Conservation (phyloP, 1,140 invertebrate species). For the Drosophila chauvacae region DNA sequence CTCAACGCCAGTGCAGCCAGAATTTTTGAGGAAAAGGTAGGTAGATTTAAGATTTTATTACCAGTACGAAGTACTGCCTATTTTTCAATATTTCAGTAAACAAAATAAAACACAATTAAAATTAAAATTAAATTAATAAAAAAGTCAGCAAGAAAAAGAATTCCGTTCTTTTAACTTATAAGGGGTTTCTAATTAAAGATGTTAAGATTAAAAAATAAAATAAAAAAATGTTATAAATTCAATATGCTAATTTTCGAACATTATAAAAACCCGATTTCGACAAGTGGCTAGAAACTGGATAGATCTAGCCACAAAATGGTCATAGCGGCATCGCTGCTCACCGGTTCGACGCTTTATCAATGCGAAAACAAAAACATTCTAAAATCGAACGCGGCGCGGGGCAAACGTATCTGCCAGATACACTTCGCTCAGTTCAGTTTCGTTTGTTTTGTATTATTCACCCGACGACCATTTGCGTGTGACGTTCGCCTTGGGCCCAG, state of each 20-base stretch:
- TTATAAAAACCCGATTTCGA: not conserved
- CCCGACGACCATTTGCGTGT: slow-evolving; percentile 34
- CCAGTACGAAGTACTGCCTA: no score
- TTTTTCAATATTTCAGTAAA: no score
- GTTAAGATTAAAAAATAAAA: no score
- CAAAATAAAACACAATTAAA: no score
- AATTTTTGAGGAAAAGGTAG: not conserved
- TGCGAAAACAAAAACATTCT: slow-evolving; percentile 31
- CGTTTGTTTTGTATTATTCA: slow-evolving; percentile 21
- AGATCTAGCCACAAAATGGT: not conserved
- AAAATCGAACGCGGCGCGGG: slow-evolving; percentile 13
- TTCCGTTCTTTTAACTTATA: no score
- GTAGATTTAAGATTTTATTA: not conserved
- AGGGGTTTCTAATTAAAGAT: no score
- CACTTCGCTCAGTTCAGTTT: slow-evolving; percentile 1
- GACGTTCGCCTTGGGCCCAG: slow-evolving; percentile 39
- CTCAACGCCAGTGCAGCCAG: not conserved
- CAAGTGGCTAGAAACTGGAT: not conserved
- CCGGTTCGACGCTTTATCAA: slow-evolving; percentile 27
- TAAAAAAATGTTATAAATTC: no score
- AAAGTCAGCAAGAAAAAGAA: no score
- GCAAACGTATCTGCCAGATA: slow-evolving; percentile 16
- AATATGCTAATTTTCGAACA: no score
- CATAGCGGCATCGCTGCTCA: slow-evolving; percentile 1
- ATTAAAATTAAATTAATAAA: no score